These are phyloP conservation scores for Nomada flava DNA, from an alignment of 2,888 invertebrate genomes.

Conservation along the genomic window DNA sequence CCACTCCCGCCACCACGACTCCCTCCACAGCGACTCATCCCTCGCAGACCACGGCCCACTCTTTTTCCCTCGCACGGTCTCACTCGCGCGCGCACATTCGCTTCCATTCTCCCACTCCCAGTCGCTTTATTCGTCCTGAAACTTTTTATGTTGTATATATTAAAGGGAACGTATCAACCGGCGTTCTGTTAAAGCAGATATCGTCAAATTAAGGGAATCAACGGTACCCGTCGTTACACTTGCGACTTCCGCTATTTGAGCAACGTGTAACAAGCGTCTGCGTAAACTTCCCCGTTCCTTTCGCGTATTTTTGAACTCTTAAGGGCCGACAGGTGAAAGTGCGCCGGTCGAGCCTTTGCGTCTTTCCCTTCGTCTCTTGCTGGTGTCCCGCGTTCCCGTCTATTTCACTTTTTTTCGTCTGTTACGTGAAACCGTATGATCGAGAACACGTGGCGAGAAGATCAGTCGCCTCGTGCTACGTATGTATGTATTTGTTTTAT, in stretches of 20 bases:
- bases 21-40: conserved; percentile 33
- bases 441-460: conserved; percentile 46
- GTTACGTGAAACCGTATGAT: conserved; percentile 42
- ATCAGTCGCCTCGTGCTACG: too few species aligned
- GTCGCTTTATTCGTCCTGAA: conserved; percentile 82
- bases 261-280: conserved; percentile 26
- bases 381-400: conserved; percentile 4
- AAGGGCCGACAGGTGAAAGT: conserved; percentile 70
- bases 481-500: neutral
- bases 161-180: conserved; percentile 81
- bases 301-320: conserved; percentile 47
- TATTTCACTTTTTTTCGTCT: conserved; percentile 34
- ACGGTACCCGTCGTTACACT: conserved; percentile 29
- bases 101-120: conserved; percentile 69
- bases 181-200: conserved; percentile 80
- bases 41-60: conserved; percentile 8
- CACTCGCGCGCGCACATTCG: conserved; percentile 45
- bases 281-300: neutral
- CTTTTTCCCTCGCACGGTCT: conserved; percentile 25
- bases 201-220: conserved; percentile 77
- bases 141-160: conserved; percentile 83
- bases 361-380: conserved; percentile 22
- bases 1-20: conserved; percentile 19
- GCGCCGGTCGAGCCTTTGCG: conserved; percentile 57
- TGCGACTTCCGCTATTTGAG: conserved; percentile 22